Base-by-base conservation (phyloP, 2,888 invertebrate species). In the Hyposoter dolosus region DNA sequence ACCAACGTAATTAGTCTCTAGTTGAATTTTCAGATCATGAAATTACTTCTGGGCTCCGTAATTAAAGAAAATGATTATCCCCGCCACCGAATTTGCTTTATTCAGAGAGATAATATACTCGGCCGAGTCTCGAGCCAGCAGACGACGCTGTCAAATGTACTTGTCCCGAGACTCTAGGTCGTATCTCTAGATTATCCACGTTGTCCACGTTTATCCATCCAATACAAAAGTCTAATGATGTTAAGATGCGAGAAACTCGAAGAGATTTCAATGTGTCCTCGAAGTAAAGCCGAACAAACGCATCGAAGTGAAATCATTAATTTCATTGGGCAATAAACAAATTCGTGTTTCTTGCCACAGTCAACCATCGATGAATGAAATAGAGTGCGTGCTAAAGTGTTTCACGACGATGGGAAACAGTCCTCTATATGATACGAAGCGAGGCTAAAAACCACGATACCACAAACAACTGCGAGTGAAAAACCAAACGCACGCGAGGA, bases 281-380 rank as follows among this genome's bases (percentile, higher is more conserved):
- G 19, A 60, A 19, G 53, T 19, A 23, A 4, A 12, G 1, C 19
- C 19, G 19, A 53, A 19, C 0, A 53, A 19, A 19, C 9, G 10
- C 9, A 53, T 53, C 53, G 19, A 53, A 10, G 19, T 10, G 9
- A 53, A 60, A 60, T 60, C 56, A 10, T 60, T 15, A 28, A 12
- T 28, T 60, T 12, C 3, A 12, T 28, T 28, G 15, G 3, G n/a
- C 28, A 60, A 50, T 4, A 23, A 28, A 56, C 15, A 68, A 56
- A n/a, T 45, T 45, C 56, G 32, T 35, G 77, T 69, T 79, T 75
- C 32, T 69, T 15, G 43, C 68, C 17, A 35, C 35, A 5, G 0
- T 6, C 4, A 71, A 23, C 12, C 60, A 82, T 82, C 63, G 79
- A 85, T 82, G 82, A 82, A 85, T 82, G 85, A 85, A 77, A 66